Evolutionary conservation across 2,113 vertebrate species (phyloP).

Genomic region (Centropus unirufus): DNA sequence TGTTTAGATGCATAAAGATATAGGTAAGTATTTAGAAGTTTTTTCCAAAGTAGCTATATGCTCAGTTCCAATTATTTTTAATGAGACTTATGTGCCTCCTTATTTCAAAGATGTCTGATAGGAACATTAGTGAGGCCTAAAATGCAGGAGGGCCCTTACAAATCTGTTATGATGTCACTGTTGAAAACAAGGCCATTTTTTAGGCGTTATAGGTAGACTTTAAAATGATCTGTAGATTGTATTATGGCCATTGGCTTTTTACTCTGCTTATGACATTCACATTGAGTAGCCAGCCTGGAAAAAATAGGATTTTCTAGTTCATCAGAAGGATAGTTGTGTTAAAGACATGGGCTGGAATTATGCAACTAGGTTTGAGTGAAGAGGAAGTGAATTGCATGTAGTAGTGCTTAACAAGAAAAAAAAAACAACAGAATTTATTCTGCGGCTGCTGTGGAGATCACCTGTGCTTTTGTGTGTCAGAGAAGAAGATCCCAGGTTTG

Average conservation of each 20-base stretch:
- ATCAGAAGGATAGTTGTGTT: not conserved
- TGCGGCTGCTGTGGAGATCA: fast-evolving
- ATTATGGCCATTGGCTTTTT: not conserved
- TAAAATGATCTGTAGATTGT: not conserved
- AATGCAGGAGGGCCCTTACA: not conserved
- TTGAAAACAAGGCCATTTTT: not conserved
- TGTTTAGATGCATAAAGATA: not conserved
- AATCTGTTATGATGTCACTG: not conserved
- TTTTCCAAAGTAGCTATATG: not conserved
- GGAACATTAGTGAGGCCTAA: not conserved
- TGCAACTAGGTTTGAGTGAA: not conserved
- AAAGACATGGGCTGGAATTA: not conserved
- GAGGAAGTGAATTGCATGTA: not conserved
- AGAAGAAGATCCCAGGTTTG: not conserved
- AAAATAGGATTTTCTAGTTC: not conserved
- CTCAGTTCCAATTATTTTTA: slow-evolving; percentile 12
- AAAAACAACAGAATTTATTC: not conserved
- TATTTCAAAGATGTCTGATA: not conserved
- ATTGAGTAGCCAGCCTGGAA: not conserved
- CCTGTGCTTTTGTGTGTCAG: fast-evolving
- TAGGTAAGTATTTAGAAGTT: not conserved
- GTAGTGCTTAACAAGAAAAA: not conserved
- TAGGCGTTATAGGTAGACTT: not conserved
- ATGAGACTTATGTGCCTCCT: not conserved
- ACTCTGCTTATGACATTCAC: not conserved